These are phyloP conservation scores for Macrochelys suwanniensis DNA, from an alignment of 2,797 vertebrate genomes.

Conservation along the genomic window DNA sequence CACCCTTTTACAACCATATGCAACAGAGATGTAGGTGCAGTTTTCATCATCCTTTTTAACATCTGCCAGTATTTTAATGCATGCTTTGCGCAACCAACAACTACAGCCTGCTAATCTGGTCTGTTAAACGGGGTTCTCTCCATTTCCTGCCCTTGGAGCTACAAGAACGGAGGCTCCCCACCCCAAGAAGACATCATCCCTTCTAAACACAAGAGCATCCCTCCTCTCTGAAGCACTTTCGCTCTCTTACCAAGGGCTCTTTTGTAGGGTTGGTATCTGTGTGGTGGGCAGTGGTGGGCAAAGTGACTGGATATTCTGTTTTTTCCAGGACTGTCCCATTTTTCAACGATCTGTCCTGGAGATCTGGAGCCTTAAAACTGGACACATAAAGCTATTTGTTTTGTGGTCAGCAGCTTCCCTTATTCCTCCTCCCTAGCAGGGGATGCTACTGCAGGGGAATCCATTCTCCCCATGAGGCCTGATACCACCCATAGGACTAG, in stretches of 20 bases:
- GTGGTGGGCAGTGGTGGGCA: neutral
- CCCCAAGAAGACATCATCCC: neutral
- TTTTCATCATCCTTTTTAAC: neutral
- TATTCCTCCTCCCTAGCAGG: no score
- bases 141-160: neutral
- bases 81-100: neutral
- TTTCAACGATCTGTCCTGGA: neutral
- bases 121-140: neutral
- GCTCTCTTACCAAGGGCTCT: neutral
- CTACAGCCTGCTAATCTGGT: neutral
- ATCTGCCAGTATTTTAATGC: neutral
- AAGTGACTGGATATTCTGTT: neutral
- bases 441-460: no score
- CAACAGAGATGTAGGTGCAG: neutral
- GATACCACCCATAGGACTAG: no score
- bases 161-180: accelerated
- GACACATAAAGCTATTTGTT: neutral
- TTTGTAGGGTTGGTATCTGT: no score
- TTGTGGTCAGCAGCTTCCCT: no score
- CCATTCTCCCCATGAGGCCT: no score
- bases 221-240: neutral
- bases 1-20: neutral
- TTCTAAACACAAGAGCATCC: neutral
- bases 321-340: neutral
- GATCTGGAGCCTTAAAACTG: neutral